A percentile compares a stretch with the other conserved stretches of the same genome.
Conservation (phyloP, 2,888 invertebrate species). For the Willowsia nigromaculata region DNA sequence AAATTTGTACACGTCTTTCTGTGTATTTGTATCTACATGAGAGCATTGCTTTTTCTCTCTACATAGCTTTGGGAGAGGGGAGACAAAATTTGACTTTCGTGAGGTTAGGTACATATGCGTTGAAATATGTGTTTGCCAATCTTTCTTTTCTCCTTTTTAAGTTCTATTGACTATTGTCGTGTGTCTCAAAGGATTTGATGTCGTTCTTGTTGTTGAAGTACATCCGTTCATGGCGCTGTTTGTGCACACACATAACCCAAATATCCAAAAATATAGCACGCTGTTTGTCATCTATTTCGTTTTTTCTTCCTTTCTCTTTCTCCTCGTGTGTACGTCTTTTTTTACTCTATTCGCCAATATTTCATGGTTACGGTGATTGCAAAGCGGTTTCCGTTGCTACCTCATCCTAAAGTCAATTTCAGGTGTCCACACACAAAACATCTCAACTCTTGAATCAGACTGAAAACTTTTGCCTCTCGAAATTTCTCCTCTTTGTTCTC, state of each 20-base stretch:
- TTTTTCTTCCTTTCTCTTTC: constrained; percentile 15
- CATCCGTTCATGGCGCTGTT: not conserved
- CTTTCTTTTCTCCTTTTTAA: constrained; percentile 42
- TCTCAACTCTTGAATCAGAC: constrained; percentile 4
- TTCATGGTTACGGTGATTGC: constrained; percentile 38
- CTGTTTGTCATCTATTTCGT: constrained; percentile 8
- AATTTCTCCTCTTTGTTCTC: constrained; percentile 12
- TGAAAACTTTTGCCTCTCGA: not conserved
- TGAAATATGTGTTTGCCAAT: constrained; percentile 31
- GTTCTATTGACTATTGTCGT: constrained; percentile 42
- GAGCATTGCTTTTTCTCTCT: not conserved
- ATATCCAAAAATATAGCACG: not conserved
- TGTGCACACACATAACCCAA: not conserved
- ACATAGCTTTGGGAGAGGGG: not conserved
- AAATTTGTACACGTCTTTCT: not conserved
- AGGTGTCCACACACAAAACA: constrained; percentile 50
- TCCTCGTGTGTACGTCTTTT: not conserved
- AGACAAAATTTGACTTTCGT: constrained; percentile 12
- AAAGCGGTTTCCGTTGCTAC: constrained; percentile 19
- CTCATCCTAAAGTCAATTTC: constrained; percentile 49
- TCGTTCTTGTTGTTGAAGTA: not conserved
- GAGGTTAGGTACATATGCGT: not conserved
- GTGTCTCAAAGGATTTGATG: constrained; percentile 43
- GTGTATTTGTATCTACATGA: not conserved
- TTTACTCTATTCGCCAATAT: constrained; percentile 31